Evolutionary conservation across 2,888 invertebrate species (phyloP), one percentile per base, ranked within the genome.

Genomic region (Buathra laborator): DNA sequence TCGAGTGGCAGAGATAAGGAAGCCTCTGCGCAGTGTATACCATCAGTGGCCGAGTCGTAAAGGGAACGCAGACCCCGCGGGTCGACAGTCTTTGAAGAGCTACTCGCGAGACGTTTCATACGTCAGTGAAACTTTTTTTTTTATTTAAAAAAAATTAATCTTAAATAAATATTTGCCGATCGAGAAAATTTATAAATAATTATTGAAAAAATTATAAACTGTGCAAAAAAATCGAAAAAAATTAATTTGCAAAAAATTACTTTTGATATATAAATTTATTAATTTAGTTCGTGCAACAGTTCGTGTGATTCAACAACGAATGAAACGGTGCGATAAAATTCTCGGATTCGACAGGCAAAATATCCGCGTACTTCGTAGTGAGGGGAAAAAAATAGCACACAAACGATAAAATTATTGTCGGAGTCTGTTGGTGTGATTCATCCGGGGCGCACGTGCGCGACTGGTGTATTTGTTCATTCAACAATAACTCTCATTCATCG

Each of bases 1-100:
- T 87, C 86, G 87, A 88, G 88, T 85, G 86, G 67, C 82, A 70
- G 75, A 86, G 88, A 88, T 88, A 88, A 88, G 88, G 62, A 86
- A 77, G 62, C 14, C 76, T 62, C 76, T 81, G 84, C 76, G 74
- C 48, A 53, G 64, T 66, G 44, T 81, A 48, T 77, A 72, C 80
- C 72, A 66, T 72, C 79, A 72, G 77, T 76, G 56, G 29, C 53
- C 66, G 68, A 74, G 84, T 86, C 83, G 86, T 87, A 77, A 84
- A 84, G 83, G 74, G 85, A 83, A 85, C 70, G 72, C 83, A 46
- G 77, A n/a, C 46, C 78, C 37, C 75, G 75, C 75, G 78, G 82
- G 82, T 86, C 86, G 85, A 79, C 85, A 85, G 86, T 84, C 85
- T 81, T 74, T 81, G 46, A 76, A 81, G 85, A 86, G 79, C 81